Evolutionary conservation across 2,797 vertebrate species (phyloP).

Genomic region (Bryconaethiops microstoma): DNA sequence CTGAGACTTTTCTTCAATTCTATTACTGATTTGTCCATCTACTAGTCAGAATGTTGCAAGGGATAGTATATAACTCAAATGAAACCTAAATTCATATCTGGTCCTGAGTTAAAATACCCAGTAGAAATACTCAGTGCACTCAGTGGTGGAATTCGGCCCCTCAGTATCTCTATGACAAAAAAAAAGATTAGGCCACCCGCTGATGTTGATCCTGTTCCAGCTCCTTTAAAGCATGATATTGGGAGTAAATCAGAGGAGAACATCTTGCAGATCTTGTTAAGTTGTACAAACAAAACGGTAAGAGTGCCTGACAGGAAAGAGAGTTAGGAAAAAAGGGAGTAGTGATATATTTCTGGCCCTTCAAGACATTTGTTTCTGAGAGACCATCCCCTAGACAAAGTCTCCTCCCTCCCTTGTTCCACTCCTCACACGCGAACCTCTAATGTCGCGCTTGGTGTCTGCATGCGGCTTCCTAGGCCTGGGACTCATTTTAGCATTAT

Average conservation of each 20-base stretch:
- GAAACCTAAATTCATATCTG: too few species aligned
- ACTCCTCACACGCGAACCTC: constrained; percentile 40
- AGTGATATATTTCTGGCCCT: constrained; percentile 18
- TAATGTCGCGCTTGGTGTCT: constrained; percentile 37
- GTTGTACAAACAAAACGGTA: constrained; percentile 16
- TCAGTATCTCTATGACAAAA: not conserved
- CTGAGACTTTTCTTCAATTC: too few species aligned
- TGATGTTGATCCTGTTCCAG: constrained; percentile 8
- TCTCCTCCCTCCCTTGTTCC: not conserved
- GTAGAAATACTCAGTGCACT: too few species aligned
- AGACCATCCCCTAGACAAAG: constrained; percentile 6
- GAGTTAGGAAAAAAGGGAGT: not conserved
- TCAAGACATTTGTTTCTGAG: constrained; percentile 36
- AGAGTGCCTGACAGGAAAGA: constrained; percentile 8
- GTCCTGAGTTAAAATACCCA: too few species aligned
- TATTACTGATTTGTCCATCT: too few species aligned
- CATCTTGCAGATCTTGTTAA: not conserved
- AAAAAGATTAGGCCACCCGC: constrained; percentile 6
- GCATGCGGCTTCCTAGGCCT: constrained; percentile 29
- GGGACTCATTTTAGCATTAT: constrained; percentile 38
- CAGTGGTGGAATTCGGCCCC: not conserved
- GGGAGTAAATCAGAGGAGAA: not conserved
- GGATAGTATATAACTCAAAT: too few species aligned
- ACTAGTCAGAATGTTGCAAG: too few species aligned
- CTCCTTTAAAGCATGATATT: constrained; percentile 9